Base-by-base conservation (phyloP, 2,113 vertebrate genomes). In the Oryzias celebensis region DNA sequence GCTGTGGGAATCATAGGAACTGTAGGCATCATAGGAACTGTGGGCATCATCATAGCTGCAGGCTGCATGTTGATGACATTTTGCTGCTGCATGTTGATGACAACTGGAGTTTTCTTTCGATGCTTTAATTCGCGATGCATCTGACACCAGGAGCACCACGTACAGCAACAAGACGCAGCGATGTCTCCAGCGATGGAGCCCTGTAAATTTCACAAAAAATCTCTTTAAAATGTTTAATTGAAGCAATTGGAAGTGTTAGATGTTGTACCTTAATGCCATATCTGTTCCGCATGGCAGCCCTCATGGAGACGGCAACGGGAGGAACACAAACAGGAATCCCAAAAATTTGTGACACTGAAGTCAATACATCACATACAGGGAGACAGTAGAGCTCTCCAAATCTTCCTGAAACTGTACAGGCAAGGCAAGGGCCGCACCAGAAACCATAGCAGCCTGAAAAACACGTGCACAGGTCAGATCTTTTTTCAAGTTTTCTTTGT, bases 391-490 rank as follows among this genome's bases (percentile, higher is more conserved):
- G 48, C 17, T 84, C 62, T 42, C 81, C 81, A 20, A 75, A 63
- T 1, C 1, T 45, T 4, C 46, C 45, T 18, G 84, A 26, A 16
- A 82, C 68, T 0, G 48, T 58, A 44, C 77, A 77, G 65, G 84
- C 77, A 0, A 79, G 46, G 61, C 78, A 85, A 0, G 74, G 75
- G 24, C 65, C 65, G 47, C 82, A 87, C 52, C 57, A 85, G 66
- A 67, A 86, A 8, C 80, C 84, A 64, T 77, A 84, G 61, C 80
- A 87, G 1, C 81, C 81, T 87, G 58, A 24, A 65, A 65, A 49
- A 65, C 3, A 63, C 5, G 12, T 12, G 47, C 1, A 18, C 8
- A 48, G 7, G 47, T 36, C 46, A 48, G n/a, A 20, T 10, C 10
- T 3, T 36, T 10, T 36, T 36, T 36, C 1, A 7, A 36, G 7